Evolutionary conservation across 2,888 invertebrate species (phyloP).

Genomic region (Bellardia pandia): DNA sequence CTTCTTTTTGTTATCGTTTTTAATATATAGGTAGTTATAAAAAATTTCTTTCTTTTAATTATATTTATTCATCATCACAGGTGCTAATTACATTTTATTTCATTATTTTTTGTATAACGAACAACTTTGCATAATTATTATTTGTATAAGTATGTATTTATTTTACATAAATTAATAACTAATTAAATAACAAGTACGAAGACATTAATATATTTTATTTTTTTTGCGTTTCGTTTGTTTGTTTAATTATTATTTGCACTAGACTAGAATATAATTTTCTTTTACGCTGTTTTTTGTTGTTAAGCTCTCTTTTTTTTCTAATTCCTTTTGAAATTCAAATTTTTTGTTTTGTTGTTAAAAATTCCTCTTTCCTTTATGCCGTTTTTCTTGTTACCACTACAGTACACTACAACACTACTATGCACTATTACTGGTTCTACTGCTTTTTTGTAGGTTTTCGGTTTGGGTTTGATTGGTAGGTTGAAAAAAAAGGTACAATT

Average conservation of each 20-base stretch:
- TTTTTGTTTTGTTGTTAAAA: constrained; percentile 42
- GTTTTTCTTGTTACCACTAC: constrained; percentile 53
- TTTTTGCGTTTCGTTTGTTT: constrained; percentile 22
- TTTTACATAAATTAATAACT: constrained; percentile 60
- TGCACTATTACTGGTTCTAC: constrained; percentile 68
- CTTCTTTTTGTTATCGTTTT: constrained; percentile 39
- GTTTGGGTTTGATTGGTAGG: constrained; percentile 26
- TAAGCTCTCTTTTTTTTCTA: constrained; percentile 54
- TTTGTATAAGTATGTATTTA: constrained; percentile 30
- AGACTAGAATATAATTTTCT: constrained; percentile 57
- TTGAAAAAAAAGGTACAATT: constrained; percentile 55
- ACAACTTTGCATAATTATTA: constrained; percentile 49
- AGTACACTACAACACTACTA: constrained; percentile 20
- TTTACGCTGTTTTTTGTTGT: constrained; percentile 29
- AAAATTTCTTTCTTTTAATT: constrained; percentile 9
- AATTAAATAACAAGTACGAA: constrained; percentile 52
- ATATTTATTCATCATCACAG: constrained; percentile 55
- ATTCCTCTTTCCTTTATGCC: constrained; percentile 58
- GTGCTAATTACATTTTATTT: constrained; percentile 39
- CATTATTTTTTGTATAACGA: constrained; percentile 27
- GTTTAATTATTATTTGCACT: constrained; percentile 43
- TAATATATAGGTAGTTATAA: background rate
- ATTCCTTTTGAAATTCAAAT: constrained; percentile 59
- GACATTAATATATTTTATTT: background rate
- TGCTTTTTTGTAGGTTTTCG: constrained; percentile 62